Base-by-base conservation (phyloP, 2,797 vertebrate species). In the Botia kubotai region DNA sequence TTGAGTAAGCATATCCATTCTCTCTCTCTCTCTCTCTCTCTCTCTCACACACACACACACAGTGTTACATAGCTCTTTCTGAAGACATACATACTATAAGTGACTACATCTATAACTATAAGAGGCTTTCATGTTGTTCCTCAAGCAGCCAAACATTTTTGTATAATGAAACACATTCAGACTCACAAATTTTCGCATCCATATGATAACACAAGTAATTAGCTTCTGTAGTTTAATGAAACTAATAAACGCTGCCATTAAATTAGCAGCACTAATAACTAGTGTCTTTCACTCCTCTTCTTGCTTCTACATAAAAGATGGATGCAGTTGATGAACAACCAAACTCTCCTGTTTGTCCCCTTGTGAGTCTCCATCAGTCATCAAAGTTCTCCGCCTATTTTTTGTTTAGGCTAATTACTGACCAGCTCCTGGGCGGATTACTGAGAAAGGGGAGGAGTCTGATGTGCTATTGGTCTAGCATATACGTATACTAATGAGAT, bases 401-500 rank as follows among this genome's bases (percentile, higher is more conserved):
- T 43, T 43, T 6, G 39, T 7, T 43, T 7, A 43, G 6, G 39
- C 48, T 57, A 65, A 71, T 76, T 66, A 21, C 39, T 66, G 67
- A 26, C 60, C 29, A 73, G 50, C 58, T 83, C 26, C 2, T 2
- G 69, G 69, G 46, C 39, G 19, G 66, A 55, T 72, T 62, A 29
- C 62, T 52, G 33, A 23, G 52, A 66, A 65, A 57, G 52, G 55
- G 65, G 19, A 75, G 46, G 62, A 29, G 75, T 57, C 68, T 39
- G 21, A 71, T 58, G 29, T n/a, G 36, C 39, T 50, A 62, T 65
- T 71, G 66, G 19, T 0, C 0, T 33, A 73, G 16, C 21, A 23
- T 58, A 33, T 80, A 14, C 58, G 13, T 76, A 58, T 55, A 29
- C 86, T 87, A 89, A 14, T 84, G 79, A 1, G 89, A 43, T 0